Conservation (phyloP, 2,113 vertebrate species). For the Aix galericulata region DNA sequence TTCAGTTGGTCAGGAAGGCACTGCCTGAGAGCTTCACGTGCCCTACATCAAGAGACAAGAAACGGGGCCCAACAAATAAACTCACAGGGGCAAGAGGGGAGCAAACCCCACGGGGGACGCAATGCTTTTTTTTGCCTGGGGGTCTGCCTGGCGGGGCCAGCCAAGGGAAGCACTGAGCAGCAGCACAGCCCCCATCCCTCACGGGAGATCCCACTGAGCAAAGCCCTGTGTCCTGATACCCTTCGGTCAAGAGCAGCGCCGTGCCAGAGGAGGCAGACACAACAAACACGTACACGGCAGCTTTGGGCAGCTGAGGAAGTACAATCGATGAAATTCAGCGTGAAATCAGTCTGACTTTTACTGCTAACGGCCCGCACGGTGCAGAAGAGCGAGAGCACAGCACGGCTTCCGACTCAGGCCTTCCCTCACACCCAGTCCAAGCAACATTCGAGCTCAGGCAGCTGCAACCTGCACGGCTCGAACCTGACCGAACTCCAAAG, state of each 20-base stretch:
- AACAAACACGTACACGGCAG: not conserved
- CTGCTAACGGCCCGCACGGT: not conserved
- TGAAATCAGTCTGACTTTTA: not conserved
- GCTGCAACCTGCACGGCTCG: not conserved
- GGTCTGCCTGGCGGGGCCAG: not conserved
- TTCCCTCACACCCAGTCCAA: not conserved
- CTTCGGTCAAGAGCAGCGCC: accelerated
- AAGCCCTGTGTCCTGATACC: not conserved
- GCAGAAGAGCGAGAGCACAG: not conserved
- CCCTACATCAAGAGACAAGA: conserved; percentile 84
- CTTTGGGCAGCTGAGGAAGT: not conserved
- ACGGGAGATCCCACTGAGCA: accelerated
- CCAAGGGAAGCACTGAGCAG: not conserved
- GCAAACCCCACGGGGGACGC: conserved; percentile 10
- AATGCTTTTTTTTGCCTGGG: accelerated
- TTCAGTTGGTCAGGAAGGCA: conserved; percentile 99
- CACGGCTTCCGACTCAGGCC: not conserved
- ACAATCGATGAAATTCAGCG: not conserved
- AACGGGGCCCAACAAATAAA: conserved; percentile 80
- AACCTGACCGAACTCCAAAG: not conserved
- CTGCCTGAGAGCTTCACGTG: conserved; percentile 96
- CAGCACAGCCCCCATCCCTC: not conserved
- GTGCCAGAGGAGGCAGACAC: not conserved
- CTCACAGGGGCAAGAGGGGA: conserved; percentile 69
- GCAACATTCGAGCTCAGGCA: not conserved